Base-by-base conservation (phyloP, 2,888 invertebrate species). In the Reticulitermes lucifugus region DNA sequence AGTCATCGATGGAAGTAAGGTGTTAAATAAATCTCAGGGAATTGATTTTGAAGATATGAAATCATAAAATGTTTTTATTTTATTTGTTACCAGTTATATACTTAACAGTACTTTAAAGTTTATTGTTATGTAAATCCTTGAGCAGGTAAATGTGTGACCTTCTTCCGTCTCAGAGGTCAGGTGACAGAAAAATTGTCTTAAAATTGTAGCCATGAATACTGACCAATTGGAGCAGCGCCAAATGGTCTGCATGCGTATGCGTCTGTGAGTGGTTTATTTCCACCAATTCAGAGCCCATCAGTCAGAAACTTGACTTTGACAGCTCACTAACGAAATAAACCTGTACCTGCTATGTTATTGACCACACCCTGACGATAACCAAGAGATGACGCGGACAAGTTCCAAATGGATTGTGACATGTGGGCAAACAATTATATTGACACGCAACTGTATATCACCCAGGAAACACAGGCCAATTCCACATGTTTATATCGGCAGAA, bases 331-430 rank as follows among this genome's bases (percentile, higher is more conserved):
- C 55, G 55, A 55, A 55, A 55, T 18, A 55, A 55, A 55, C 14
- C 55, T 12, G 65, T 65, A 65, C 25, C 25, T 65, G n/a, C 25
- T 5, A 6, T 25, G 65, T n/a, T 65, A 65, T 65, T 65, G 65
- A 65, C 65, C 65, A 65, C 65, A 25, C 65, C 65, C 65, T 65
- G 65, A 25, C 65, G 25, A 25, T 65, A n/a, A 25, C n/a, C 5
- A 55, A 55, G 18, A 55, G 18, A 55, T 55, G 18, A 55, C 51
- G 51, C 2, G 55, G 25, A 6, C n/a, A 10, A 7, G 9, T 79
- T 25, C 22, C 25, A 79, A 79, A 79, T 79, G 51, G 79, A 79
- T 79, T 79, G 55, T 51, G 79, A 79, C 77, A 51, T 79, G 79
- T 79, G 79, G 29, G 79, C 55, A 79, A 79, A 79, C 79, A 79